Evolutionary conservation across 2,888 invertebrate genomes (phyloP).

Genomic region (Gymnosoma rotundatum): DNA sequence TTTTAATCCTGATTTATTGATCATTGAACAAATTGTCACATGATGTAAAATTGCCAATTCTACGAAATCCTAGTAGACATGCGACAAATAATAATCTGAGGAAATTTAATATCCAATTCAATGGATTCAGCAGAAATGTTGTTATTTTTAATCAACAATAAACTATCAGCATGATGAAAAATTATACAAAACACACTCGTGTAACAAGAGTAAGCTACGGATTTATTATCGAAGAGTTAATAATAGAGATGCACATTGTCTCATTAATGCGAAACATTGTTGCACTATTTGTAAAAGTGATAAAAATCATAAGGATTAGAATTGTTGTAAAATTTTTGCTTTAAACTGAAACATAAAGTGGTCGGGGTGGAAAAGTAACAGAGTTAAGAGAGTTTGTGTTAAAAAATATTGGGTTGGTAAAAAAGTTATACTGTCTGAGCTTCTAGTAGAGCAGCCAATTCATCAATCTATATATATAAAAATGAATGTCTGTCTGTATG

Average conservation of each 20-base stretch:
- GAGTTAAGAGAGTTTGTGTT: background rate
- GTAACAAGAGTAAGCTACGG: slow-evolving; percentile 30
- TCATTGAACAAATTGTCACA: slow-evolving; percentile 54
- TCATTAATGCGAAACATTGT: slow-evolving; percentile 25
- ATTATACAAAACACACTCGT: slow-evolving; percentile 54
- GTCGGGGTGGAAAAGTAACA: slow-evolving; percentile 12
- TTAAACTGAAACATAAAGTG: background rate
- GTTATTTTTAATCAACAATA: slow-evolving; percentile 40
- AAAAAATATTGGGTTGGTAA: too few relatives aligned
- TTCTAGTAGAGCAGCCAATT: too few relatives aligned
- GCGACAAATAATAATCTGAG: too few relatives aligned
- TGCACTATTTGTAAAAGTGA: slow-evolving; percentile 55
- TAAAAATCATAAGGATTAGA: slow-evolving; percentile 53
- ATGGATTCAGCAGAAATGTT: slow-evolving; percentile 37
- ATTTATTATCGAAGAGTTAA: slow-evolving; percentile 8
- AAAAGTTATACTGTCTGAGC: too few relatives aligned
- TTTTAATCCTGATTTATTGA: background rate
- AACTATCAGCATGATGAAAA: slow-evolving; percentile 38
- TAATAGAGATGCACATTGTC: slow-evolving; percentile 21
- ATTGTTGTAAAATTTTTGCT: slow-evolving; percentile 18
- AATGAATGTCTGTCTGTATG: too few relatives aligned
- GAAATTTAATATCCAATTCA: slow-evolving; percentile 31
- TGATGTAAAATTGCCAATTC: slow-evolving; percentile 33
- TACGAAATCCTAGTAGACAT: slow-evolving; percentile 37
- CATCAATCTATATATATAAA: too few relatives aligned